Conservation (phyloP, 2,113 vertebrate species). For the Saguinus imperator region DNA sequence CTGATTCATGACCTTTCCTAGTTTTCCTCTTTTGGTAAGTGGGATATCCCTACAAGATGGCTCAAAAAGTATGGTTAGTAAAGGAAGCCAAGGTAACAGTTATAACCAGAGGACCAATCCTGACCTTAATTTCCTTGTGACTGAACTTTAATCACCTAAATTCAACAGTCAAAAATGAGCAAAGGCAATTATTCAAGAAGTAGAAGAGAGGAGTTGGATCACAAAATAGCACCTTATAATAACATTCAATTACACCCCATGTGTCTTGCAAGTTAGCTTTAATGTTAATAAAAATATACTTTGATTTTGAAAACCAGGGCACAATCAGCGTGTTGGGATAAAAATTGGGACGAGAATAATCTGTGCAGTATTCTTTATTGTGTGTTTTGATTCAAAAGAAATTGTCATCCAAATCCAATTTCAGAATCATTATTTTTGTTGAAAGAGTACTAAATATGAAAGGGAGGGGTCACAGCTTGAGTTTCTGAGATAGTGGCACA, state of each 20-base stretch:
- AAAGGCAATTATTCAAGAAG: not conserved
- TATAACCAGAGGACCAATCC: not conserved
- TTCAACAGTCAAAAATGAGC: not conserved
- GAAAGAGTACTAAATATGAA: constrained; percentile 58
- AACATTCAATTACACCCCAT: not conserved
- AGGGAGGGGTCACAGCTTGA: constrained; percentile 64
- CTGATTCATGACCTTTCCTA: not conserved
- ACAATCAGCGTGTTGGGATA: constrained; percentile 48
- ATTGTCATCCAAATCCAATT: constrained; percentile 75
- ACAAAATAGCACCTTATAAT: not conserved
- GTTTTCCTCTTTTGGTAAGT: not conserved
- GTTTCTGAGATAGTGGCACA: constrained; percentile 51
- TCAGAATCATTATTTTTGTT: constrained; percentile 69
- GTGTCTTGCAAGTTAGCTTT: not conserved
- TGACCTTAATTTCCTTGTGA: not conserved
- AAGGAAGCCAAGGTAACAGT: not conserved
- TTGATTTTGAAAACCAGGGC: constrained; percentile 20
- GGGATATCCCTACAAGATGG: not conserved
- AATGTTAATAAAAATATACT: constrained; percentile 33
- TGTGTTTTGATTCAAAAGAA: constrained; percentile 62
- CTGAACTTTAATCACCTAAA: not conserved
- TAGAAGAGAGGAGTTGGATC: not conserved
- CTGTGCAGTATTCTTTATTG: constrained; percentile 36
- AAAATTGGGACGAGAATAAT: constrained; percentile 68
- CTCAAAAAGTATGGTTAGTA: not conserved